Conservation (phyloP, 2,113 vertebrate genomes). For the Gnathonemus echidnorhynchus region DNA sequence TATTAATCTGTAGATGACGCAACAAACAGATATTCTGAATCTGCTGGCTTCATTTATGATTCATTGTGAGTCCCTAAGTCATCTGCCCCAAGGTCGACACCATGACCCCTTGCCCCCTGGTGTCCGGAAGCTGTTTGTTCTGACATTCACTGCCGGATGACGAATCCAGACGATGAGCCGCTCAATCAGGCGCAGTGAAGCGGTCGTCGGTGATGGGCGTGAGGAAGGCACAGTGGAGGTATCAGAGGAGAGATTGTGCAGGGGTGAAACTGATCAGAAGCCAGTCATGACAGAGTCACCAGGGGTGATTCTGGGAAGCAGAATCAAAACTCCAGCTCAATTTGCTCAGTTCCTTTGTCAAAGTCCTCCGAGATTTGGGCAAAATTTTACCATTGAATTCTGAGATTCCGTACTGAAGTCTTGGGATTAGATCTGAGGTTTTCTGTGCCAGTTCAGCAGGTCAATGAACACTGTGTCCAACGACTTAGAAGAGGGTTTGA, state of each 20-base stretch:
- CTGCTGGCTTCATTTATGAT: neutral
- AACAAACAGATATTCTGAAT: neutral
- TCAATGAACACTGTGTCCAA: neutral
- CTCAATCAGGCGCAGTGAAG: neutral
- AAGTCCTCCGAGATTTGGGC: neutral
- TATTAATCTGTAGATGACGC: neutral
- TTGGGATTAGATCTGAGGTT: neutral
- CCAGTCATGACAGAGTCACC: slow-evolving; percentile 28
- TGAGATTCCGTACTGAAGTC: slow-evolving; percentile 10
- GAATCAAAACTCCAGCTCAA: slow-evolving; percentile 33
- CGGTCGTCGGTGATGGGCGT: neutral
- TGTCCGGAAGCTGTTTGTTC: neutral
- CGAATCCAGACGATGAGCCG: neutral
- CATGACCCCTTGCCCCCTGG: neutral
- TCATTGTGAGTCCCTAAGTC: neutral
- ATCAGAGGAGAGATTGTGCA: neutral
- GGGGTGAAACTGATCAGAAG: neutral
- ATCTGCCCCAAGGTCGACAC: neutral
- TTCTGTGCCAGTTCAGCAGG: neutral
- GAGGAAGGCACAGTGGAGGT: neutral
- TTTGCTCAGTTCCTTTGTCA: slow-evolving; percentile 28
- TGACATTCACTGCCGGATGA: neutral
- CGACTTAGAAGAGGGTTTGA: neutral
- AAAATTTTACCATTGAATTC: slow-evolving; percentile 22
- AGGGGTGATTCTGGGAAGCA: slow-evolving; percentile 34